Base-by-base conservation (phyloP, 2,888 invertebrate species). In the Dysmachus trigonus region DNA sequence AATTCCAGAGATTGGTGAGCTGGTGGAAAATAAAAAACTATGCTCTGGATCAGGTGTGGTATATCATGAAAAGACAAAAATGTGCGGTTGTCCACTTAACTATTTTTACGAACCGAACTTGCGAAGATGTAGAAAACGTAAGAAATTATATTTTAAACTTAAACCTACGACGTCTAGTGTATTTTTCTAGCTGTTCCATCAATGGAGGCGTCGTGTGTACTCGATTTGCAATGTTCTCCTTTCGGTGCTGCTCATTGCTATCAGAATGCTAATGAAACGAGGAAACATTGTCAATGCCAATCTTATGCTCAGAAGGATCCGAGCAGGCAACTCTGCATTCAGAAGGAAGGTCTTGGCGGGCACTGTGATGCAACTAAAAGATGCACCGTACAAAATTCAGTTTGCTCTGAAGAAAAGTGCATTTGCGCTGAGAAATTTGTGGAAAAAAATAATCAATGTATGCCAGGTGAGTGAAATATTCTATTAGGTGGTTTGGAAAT, bases 81-180 rank as follows among this genome's bases (percentile, higher is more conserved):
- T 88, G 88, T 92, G 92, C 88, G 88, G 90, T 88, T 92, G 92
- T 90, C 90, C 90, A 89, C 90, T 89, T 88, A 91, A 91, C 87
- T 91, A 89, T 88, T 91, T 90, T 87, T 91, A 90, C 87, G 90
- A 91, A 84, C 88, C 89, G 27, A 91, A 90, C 88, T 87, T 92
- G 88, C 90, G 91, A 84, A 89, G 88, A 71, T 92, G 92, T 87
- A 89, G 90, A 87, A 92, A 92, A 90, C 91, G 92, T 92, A 88
- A 89, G 90, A 38, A 13, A 15, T 81, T 72, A 7, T 13, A 33
- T 81, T 33, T 79, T 1, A 31, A 13, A 35, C n/a, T 13, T 62
- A 22, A 2, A 41, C 0, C 1, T 15, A 3, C 13, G 6, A 22
- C 30, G n/a, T n/a, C 10, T 22, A 22, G 38, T 13, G 33, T 15